These are phyloP conservation scores for Xenops minutus DNA, from an alignment of 2,797 vertebrate species.

Conservation along the genomic window DNA sequence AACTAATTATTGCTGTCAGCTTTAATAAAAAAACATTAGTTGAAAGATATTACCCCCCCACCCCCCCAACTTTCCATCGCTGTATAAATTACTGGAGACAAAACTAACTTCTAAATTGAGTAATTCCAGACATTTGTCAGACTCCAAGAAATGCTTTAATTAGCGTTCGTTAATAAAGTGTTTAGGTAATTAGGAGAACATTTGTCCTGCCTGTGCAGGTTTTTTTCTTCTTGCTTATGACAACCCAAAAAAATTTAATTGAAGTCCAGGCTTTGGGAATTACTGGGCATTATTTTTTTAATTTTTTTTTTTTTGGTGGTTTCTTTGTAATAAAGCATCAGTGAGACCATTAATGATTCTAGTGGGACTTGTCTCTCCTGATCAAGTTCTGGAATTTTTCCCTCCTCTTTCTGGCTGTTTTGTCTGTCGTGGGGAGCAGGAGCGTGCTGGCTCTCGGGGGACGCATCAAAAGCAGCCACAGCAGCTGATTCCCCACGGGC, in stretches of 20 bases:
- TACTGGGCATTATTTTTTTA: neutral
- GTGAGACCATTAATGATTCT: conserved; percentile 17
- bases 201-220: conserved; percentile 54
- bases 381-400: neutral
- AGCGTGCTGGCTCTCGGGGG: neutral
- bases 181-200: conserved; percentile 75
- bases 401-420: neutral
- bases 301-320: neutral
- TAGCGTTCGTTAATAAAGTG: conserved; percentile 75
- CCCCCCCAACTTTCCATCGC: conserved; percentile 49
- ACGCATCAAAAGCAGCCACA: neutral
- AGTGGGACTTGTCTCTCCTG: neutral
- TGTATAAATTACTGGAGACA: conserved; percentile 70
- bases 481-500: neutral
- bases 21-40: conserved; percentile 47
- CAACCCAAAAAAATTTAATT: conserved; percentile 50
- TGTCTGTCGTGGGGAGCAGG: neutral
- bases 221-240: conserved; percentile 44
- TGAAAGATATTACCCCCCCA: conserved; percentile 29
- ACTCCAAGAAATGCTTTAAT: conserved; percentile 77
- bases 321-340: neutral
- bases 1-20: conserved; percentile 52
- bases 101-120: conserved; percentile 75
- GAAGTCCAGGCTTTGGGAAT: conserved; percentile 23
- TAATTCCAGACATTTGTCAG: conserved; percentile 77